These are phyloP conservation scores for Ceuthmochares aereus DNA, from an alignment of 2,113 vertebrate genomes.

Conservation along the genomic window DNA sequence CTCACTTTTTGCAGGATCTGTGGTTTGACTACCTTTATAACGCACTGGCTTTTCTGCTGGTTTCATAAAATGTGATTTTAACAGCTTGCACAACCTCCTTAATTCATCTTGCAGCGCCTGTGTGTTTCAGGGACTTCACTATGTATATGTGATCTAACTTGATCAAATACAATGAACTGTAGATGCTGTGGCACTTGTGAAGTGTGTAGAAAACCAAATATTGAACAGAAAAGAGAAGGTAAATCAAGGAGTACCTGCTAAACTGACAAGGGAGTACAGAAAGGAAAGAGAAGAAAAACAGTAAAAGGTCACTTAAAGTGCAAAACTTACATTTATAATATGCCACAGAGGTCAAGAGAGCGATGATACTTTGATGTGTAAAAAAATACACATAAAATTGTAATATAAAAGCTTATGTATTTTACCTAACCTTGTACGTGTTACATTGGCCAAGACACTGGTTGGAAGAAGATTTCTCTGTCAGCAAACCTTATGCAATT, in stretches of 20 bases:
- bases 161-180: slow-evolving; percentile 48
- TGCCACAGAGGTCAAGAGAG: not conserved
- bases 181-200: not conserved
- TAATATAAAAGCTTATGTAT: not conserved
- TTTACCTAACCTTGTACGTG: not conserved
- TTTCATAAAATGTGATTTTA: slow-evolving; percentile 34
- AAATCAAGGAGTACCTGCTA: slow-evolving; percentile 14
- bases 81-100: slow-evolving; percentile 9
- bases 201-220: slow-evolving; percentile 40
- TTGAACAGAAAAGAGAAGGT: slow-evolving; percentile 17
- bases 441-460: not conserved
- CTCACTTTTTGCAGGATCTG: slow-evolving; percentile 3
- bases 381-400: not conserved
- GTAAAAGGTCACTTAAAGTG: not conserved
- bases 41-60: not conserved
- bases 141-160: slow-evolving; percentile 46
- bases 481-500: not conserved
- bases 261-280: not conserved
- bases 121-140: slow-evolving; percentile 28
- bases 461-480: not conserved
- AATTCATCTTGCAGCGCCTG: slow-evolving; percentile 3
- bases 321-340: not conserved
- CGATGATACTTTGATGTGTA: not conserved
- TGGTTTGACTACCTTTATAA: slow-evolving; percentile 16
- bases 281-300: not conserved